phyloP scores from a whole-genome alignment of 2,113 vertebrate genomes.

The Sceloporus undulatus region DNA sequence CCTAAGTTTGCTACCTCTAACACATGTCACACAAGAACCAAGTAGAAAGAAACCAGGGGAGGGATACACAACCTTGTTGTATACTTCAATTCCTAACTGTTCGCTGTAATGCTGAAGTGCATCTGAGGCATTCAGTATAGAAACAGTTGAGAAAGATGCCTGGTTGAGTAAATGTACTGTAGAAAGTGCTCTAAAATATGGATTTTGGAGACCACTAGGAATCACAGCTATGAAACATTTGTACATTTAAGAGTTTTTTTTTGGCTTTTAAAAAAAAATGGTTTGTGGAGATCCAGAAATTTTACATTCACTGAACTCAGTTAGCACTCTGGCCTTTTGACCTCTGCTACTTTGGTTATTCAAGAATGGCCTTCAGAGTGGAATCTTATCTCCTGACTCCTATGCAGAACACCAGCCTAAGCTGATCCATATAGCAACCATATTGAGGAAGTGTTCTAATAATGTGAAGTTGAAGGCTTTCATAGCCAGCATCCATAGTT shows the following conservation, averaged over 20 bases:
- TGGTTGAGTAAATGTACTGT: background rate
- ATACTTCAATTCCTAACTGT: no score
- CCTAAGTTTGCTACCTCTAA: no score
- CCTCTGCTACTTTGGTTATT: background rate
- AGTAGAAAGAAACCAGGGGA: no score
- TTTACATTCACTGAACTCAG: constrained; percentile 16
- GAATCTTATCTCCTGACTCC: constrained; percentile 44
- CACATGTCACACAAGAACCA: no score
- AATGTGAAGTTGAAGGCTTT: background rate
- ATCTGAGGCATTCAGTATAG: no score
- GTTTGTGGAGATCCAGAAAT: constrained; percentile 11
- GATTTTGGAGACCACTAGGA: background rate
- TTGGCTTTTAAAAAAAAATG: constrained; percentile 24
- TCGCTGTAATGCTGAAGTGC: background rate
- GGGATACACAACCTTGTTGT: no score
- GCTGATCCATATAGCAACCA: background rate
- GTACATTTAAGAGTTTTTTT: constrained; percentile 18
- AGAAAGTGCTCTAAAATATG: accelerated
- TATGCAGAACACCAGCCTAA: constrained; percentile 10
- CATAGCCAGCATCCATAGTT: no score
- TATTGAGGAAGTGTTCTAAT: constrained; percentile 52
- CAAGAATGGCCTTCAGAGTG: background rate
- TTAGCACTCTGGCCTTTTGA: constrained; percentile 11
- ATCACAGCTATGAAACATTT: constrained; percentile 8
- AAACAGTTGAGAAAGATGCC: background rate